Evolutionary conservation across 2,113 vertebrate genomes (phyloP).

Genomic region (Elephas maximus): DNA sequence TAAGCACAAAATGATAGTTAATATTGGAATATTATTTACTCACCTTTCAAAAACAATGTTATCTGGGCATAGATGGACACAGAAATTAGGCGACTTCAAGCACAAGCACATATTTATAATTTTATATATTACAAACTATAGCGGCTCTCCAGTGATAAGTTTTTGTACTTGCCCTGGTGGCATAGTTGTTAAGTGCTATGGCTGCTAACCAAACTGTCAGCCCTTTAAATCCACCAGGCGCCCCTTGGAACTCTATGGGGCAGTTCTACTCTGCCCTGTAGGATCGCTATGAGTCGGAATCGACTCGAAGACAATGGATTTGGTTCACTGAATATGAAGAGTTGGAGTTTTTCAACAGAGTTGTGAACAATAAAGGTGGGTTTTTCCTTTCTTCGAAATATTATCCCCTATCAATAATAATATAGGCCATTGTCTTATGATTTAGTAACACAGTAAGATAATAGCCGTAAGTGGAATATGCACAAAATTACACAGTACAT

Average conservation of each 20-base stretch:
- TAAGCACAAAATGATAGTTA: not conserved
- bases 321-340: not conserved
- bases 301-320: too few species aligned
- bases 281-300: too few species aligned
- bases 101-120: not conserved
- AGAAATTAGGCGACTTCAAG: not conserved
- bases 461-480: not conserved
- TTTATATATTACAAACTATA: not conserved
- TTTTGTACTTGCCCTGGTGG: not conserved
- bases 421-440: not conserved
- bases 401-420: not conserved
- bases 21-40: not conserved
- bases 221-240: too few species aligned
- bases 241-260: too few species aligned
- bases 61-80: not conserved
- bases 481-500: not conserved
- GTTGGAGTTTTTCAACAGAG: not conserved
- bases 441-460: not conserved
- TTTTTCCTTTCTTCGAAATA: not conserved
- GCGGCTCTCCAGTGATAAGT: not conserved
- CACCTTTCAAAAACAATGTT: not conserved
- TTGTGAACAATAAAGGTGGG: not conserved
- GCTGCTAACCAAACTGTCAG: too few species aligned
- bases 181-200: too few species aligned
- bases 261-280: too few species aligned